A percentile compares a stretch with the other conserved stretches of the same genome.
Evolutionary conservation across 2,797 vertebrate species (phyloP).

Genomic region (Galago senegalensis): DNA sequence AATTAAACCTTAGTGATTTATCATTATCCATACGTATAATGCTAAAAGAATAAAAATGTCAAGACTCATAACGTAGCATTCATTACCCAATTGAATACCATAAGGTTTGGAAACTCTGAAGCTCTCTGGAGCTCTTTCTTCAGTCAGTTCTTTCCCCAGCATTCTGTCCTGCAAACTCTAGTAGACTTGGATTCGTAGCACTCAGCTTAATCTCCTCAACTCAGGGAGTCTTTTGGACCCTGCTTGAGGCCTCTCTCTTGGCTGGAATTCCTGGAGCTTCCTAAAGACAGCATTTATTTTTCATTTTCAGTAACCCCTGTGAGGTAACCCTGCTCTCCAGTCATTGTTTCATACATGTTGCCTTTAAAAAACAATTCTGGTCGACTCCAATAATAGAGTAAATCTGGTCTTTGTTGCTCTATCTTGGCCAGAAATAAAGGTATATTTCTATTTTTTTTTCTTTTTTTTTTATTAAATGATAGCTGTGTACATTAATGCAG

Average conservation of each 20-base stretch:
- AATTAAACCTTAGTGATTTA: neutral
- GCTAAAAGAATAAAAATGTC: neutral
- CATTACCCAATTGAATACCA: neutral
- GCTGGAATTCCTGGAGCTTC: neutral
- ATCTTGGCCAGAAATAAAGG: neutral
- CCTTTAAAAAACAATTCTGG: neutral
- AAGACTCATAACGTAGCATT: neutral
- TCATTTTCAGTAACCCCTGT: neutral
- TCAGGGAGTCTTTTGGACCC: neutral
- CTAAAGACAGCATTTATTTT: too few species aligned
- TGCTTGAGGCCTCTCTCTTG: accelerated
- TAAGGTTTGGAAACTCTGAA: neutral
- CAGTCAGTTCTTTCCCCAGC: neutral
- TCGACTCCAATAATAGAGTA: neutral
- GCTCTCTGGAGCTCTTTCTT: neutral
- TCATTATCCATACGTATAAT: neutral
- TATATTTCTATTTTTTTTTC: neutral
- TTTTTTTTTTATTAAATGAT: too few species aligned
- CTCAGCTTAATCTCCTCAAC: neutral
- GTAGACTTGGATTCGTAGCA: neutral
- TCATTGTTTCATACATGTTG: neutral
- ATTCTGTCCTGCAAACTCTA: neutral
- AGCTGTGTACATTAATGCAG: too few species aligned
- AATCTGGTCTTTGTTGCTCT: neutral
- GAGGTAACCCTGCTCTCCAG: neutral